Evolutionary conservation across 2,888 invertebrate species (phyloP).

Genomic region (Odontocerum albicorne): DNA sequence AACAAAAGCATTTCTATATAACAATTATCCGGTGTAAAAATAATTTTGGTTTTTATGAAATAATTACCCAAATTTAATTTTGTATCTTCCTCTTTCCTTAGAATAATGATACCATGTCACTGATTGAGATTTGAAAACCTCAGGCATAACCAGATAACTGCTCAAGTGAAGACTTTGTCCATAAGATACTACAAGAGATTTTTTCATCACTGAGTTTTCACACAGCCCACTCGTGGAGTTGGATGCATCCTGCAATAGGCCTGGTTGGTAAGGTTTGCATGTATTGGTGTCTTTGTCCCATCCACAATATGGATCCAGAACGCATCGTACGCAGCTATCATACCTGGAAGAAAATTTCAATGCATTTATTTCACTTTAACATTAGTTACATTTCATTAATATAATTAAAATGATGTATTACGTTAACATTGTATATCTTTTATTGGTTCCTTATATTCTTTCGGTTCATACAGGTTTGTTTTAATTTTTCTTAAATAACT

Average conservation of each 20-base stretch:
- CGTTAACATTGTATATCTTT: too few relatives aligned
- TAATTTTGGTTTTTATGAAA: not conserved
- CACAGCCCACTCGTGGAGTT: slow-evolving; percentile 62
- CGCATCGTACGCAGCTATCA: slow-evolving; percentile 64
- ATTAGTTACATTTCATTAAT: too few relatives aligned
- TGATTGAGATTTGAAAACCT: slow-evolving; percentile 51
- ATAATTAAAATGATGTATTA: too few relatives aligned
- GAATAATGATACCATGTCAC: slow-evolving; percentile 59
- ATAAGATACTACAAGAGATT: slow-evolving; percentile 61
- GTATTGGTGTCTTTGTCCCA: slow-evolving; percentile 65
- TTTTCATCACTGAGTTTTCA: slow-evolving; percentile 58
- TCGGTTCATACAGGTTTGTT: too few relatives aligned
- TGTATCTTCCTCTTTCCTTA: slow-evolving; percentile 57
- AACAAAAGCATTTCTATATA: too few relatives aligned
- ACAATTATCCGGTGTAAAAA: too few relatives aligned
- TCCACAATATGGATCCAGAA: slow-evolving; percentile 69
- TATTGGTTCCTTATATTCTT: too few relatives aligned
- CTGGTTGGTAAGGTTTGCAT: slow-evolving; percentile 60
- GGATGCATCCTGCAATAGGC: slow-evolving; percentile 61
- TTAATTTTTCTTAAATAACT: too few relatives aligned
- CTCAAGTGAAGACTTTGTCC: slow-evolving; percentile 64
- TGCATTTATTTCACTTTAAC: too few relatives aligned
- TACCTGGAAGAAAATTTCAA: slow-evolving; percentile 48
- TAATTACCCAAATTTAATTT: slow-evolving; percentile 58
- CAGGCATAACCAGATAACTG: slow-evolving; percentile 56